Evolutionary conservation across 2,797 vertebrate genomes (phyloP), one percentile per base, ranked within the genome.

Genomic region (Sus cebifrons): DNA sequence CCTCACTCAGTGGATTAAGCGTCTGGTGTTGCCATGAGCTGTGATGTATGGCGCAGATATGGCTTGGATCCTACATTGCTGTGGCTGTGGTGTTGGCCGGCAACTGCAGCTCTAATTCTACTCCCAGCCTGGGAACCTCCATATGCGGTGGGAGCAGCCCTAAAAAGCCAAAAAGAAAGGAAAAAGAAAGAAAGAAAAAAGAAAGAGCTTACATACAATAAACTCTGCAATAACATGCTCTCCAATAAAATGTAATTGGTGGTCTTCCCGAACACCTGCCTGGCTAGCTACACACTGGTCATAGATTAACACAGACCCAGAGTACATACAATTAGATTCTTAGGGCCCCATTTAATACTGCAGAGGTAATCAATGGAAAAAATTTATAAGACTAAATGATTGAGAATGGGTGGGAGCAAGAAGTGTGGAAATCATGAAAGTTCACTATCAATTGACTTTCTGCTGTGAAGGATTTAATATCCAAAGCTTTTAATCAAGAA

Each of bases 401-500:
- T 81, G 49, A 86, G 44, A 73, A 73, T 18, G 16, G 17, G 17
- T 65, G 3, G 64, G 14, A 65, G 16, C 71, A 84, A 67, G 21
- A 78, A 92, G 95, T 18, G 27, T 78, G 11, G 60, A 90, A 86
- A 75, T 15, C 3, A 2, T 14, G 0, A 58, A 44, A 88, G 21
- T 86, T 94, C 65, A 95, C 71, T 83, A 60, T 13, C 44, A 52
- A 65, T 8, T 70, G 58, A 64, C 21, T 89, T 95, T 81, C 58
- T 89, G 58, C 60, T 58, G 3, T 36, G 44, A 94, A 65, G 36
- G 58, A 91, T 91, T 93, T 86, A 86, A 71, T 49, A 67, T 74
- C 18, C 2, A 94, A 89, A 89, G 29, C 27, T 88, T 92, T 89
- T 73, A 83, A 93, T 44, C 25, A 82, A 62, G 40, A 87, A 83